phyloP scores from a whole-genome alignment of 2,113 vertebrate genomes.

The Laticauda laticaudata region DNA sequence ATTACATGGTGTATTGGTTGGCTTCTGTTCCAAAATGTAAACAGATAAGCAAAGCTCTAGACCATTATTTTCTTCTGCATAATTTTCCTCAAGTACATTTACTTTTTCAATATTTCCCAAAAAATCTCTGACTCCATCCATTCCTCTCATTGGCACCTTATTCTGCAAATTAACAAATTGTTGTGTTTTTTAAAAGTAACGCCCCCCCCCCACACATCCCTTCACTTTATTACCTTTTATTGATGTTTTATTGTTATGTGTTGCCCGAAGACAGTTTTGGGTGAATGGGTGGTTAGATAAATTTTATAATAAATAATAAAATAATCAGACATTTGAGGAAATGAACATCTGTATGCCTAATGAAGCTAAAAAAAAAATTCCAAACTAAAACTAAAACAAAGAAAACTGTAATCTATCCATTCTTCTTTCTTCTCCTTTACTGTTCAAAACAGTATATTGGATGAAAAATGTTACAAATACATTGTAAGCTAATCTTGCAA shows the following conservation, averaged over 20 bases:
- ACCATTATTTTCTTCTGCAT: neutral
- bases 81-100: neutral
- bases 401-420: neutral
- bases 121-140: neutral
- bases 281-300: neutral
- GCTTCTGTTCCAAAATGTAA: neutral
- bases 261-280: neutral
- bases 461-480: neutral
- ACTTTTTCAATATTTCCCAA: neutral
- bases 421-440: neutral
- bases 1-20: neutral
- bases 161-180: slow-evolving; percentile 15
- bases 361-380: neutral
- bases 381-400: neutral
- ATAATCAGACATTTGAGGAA: neutral
- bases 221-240: neutral
- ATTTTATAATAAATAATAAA: neutral
- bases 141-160: slow-evolving; percentile 12
- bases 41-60: slow-evolving; percentile 1
- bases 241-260: neutral
- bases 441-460: neutral
- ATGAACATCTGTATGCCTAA: neutral
- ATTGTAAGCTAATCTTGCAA: neutral
- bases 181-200: slow-evolving; percentile 31
- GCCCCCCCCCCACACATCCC: neutral